Percentiles rank a stretch among this genome's conserved stretches.
Evolutionary conservation across 2,797 vertebrate genomes (phyloP).

Genomic region (Gymnocypris eckloni): DNA sequence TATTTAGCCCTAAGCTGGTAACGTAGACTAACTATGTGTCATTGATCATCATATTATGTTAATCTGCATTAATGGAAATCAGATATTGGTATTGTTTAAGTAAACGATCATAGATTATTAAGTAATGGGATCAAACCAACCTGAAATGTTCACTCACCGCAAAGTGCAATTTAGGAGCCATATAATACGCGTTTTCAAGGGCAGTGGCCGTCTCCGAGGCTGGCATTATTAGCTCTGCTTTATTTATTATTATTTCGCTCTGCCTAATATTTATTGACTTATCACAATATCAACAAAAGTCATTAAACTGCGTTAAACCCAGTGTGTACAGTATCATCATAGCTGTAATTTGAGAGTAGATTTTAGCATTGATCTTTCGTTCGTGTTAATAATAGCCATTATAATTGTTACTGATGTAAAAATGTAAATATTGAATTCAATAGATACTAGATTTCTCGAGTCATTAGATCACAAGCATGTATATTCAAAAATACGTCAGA

Average conservation of each 20-base stretch:
- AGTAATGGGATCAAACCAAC: background rate
- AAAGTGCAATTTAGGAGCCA: background rate
- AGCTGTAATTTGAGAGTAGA: background rate
- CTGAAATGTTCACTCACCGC: constrained; percentile 5
- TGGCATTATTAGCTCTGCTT: background rate
- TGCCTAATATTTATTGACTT: background rate
- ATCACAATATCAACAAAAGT: background rate
- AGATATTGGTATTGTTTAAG: background rate
- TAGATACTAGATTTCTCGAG: background rate
- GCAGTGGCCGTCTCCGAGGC: background rate
- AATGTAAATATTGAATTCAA: background rate
- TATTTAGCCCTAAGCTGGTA: background rate
- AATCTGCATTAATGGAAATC: background rate
- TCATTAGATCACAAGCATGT: background rate
- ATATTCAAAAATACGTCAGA: background rate
- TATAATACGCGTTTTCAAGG: background rate
- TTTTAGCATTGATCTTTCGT: background rate
- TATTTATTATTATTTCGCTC: background rate
- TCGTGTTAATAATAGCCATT: background rate
- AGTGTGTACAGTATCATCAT: background rate
- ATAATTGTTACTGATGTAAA: background rate
- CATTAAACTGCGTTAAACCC: background rate
- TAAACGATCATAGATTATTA: constrained; percentile 2
- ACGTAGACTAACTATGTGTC: background rate
- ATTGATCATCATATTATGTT: background rate